Evolutionary conservation across 64 coral and sea anemone species (phyloP).

Genomic region (Montipora cactus): DNA sequence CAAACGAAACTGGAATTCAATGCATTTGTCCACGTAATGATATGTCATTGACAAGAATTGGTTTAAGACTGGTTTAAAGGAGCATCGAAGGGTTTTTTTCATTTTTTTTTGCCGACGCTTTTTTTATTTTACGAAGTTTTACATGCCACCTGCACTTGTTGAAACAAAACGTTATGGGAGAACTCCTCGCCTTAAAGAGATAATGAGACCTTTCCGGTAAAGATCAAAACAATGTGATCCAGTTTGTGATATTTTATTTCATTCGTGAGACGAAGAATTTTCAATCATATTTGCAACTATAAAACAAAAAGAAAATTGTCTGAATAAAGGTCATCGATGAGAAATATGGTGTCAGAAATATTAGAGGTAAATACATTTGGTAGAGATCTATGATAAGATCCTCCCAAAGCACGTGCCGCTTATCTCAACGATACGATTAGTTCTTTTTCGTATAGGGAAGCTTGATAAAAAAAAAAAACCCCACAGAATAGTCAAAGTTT

Average conservation of each 20-base stretch:
- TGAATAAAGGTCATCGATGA: not conserved
- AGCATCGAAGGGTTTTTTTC: no score
- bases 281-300: no score
- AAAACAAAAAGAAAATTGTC: not conserved
- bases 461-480: not conserved
- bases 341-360: not conserved
- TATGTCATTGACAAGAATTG: not conserved
- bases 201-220: not conserved
- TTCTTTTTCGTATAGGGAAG: not conserved
- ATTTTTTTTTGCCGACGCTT: no score
- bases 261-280: not conserved
- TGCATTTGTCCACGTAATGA: not conserved
- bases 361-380: slow-evolving; percentile 11
- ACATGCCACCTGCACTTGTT: not conserved
- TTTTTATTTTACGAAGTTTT: not conserved
- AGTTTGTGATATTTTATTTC: not conserved
- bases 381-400: not conserved
- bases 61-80: not conserved
- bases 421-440: not conserved
- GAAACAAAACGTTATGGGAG: not conserved
- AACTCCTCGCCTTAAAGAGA: not conserved
- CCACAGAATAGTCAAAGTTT: not conserved
- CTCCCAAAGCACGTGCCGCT: slow-evolving; percentile 14
- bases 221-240: not conserved
- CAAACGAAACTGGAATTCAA: not conserved